Conservation (phyloP, 2,113 vertebrate species). For the Malurus cyaneus region DNA sequence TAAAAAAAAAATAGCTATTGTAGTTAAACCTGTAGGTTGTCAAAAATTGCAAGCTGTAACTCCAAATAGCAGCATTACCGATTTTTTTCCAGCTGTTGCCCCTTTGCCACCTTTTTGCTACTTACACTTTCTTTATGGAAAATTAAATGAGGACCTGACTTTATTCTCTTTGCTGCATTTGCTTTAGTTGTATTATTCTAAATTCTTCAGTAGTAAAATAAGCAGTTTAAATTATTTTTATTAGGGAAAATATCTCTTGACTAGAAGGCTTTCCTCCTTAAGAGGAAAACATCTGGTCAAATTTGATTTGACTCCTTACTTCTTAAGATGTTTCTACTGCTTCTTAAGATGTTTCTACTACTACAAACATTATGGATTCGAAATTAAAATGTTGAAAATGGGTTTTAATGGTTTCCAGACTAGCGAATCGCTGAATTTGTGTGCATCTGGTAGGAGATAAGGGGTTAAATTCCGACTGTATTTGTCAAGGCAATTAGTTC, state of each 20-base stretch:
- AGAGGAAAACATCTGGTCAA: not conserved
- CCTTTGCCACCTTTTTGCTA: not conserved
- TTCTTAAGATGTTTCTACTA: not conserved
- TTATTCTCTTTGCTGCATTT: not conserved
- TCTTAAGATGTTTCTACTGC: not conserved
- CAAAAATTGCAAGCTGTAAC: not conserved
- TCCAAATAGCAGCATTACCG: not conserved
- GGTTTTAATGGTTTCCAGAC: not conserved
- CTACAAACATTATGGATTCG: not conserved
- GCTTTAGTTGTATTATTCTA: not conserved
- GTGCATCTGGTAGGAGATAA: not conserved
- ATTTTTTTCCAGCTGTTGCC: not conserved
- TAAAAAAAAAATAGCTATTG: not conserved
- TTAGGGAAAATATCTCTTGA: not conserved
- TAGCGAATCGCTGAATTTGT: not conserved
- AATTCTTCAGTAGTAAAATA: not conserved
- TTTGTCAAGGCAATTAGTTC: slow-evolving; percentile 65
- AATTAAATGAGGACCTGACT: not conserved
- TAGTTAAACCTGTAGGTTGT: not conserved
- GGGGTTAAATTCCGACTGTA: slow-evolving; percentile 1
- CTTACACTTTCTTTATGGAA: not conserved
- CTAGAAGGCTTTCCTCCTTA: not conserved
- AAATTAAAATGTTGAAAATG: not conserved
- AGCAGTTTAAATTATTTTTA: not conserved
- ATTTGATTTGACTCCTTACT: not conserved